phyloP scores from a whole-genome alignment of 2,888 invertebrate species.

The Carterocephalus palaemon region DNA sequence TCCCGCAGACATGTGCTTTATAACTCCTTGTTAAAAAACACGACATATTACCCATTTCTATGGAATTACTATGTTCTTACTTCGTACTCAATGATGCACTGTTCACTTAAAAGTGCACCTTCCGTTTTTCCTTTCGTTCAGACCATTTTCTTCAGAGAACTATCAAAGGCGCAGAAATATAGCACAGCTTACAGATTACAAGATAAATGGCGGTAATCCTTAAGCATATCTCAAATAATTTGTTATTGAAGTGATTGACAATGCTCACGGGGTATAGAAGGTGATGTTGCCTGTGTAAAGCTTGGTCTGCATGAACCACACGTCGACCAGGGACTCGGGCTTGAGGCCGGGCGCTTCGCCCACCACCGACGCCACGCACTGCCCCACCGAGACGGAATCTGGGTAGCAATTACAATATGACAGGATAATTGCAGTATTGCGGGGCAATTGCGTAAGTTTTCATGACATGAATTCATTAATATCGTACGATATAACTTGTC shows the following conservation, averaged over 20 bases:
- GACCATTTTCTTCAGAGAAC: no score
- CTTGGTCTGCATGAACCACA: conserved; percentile 66
- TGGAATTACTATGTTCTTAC: no score
- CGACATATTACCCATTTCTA: no score
- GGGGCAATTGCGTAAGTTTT: background rate
- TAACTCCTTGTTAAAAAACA: no score
- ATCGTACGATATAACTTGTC: no score
- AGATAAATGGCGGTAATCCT: no score
- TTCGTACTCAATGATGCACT: no score
- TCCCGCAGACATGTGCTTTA: no score
- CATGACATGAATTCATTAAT: no score
- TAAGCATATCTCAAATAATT: background rate
- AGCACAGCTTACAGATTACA: no score
- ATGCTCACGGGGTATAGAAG: conserved; percentile 49
- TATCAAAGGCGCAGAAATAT: background rate
- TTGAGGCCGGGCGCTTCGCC: conserved; percentile 70
- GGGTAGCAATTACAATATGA: conserved; percentile 10
- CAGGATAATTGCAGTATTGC: background rate
- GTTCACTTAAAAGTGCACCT: no score
- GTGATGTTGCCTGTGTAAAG: conserved; percentile 53
- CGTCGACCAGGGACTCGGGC: conserved; percentile 64
- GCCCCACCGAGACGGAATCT: conserved; percentile 64
- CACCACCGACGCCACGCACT: conserved; percentile 64
- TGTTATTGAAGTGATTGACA: conserved; percentile 14
- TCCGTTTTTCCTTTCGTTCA: no score